These are phyloP conservation scores for Cheilosia pagana DNA, from an alignment of 2,888 invertebrate species.

Conservation along the genomic window DNA sequence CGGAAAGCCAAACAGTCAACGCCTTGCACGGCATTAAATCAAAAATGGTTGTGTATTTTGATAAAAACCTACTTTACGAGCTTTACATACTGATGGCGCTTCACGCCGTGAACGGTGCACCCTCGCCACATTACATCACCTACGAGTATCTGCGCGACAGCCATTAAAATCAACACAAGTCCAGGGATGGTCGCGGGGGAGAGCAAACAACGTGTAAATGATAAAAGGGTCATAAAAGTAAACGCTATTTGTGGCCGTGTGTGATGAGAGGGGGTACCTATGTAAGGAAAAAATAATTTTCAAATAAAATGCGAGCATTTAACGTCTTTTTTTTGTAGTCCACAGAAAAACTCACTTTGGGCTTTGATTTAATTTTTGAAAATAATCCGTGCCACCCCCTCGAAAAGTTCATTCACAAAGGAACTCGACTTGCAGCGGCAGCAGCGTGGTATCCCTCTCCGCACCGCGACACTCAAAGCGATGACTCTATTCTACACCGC, in stretches of 20 bases:
- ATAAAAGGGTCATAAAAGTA: conserved; percentile 74
- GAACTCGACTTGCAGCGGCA: conserved; percentile 55
- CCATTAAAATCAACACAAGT: conserved; percentile 61
- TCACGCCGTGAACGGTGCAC: not conserved
- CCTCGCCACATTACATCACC: conserved; percentile 48
- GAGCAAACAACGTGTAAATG: conserved; percentile 59
- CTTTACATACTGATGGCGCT: conserved; percentile 16
- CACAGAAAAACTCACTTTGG: conserved; percentile 63
- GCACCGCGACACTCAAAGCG: conserved; percentile 45
- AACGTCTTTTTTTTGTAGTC: conserved; percentile 21
- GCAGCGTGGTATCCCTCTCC: conserved; percentile 6
- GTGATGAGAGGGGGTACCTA: conserved; percentile 7
- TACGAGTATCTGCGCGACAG: conserved; percentile 36
- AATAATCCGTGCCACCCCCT: conserved; percentile 35
- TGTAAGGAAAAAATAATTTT: conserved; percentile 36
- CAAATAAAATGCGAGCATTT: conserved; percentile 37
- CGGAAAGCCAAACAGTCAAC: conserved; percentile 8
- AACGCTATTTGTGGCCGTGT: conserved; percentile 30
- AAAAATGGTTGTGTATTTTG: conserved; percentile 22
- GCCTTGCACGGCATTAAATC: conserved; percentile 45
- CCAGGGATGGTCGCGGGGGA: not conserved
- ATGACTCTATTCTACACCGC: conserved; percentile 70
- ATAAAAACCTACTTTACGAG: conserved; percentile 53
- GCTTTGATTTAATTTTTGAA: conserved; percentile 71
- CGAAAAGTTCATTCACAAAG: conserved; percentile 62